Percentiles rank a stretch among this genome's conserved stretches.
Conservation (phyloP, 2,113 vertebrate genomes). For the Labeo rohita region DNA sequence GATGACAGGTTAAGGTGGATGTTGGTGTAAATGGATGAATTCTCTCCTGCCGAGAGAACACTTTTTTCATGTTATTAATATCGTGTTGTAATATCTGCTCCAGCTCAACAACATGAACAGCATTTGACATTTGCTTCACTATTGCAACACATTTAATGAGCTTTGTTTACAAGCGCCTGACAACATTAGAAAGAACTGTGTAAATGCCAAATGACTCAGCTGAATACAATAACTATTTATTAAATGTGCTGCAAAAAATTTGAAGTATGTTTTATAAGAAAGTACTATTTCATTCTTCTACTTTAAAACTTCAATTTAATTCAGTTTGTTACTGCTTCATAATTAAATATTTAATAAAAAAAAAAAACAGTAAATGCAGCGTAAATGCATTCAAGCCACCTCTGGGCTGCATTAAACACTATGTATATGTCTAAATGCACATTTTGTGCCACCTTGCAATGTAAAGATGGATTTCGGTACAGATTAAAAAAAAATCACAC, state of each 20-base stretch:
- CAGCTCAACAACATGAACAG: constrained; percentile 11
- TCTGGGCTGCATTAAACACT: background rate
- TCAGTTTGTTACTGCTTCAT: too few relatives aligned
- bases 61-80: constrained; percentile 20
- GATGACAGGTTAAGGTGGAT: background rate
- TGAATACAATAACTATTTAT: constrained; percentile 15
- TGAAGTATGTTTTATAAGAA: too few relatives aligned
- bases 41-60: background rate
- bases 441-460: background rate
- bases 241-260: background rate
- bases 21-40: background rate
- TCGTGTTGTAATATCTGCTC: constrained; percentile 12
- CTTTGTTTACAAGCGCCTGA: constrained; percentile 28
- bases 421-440: too few relatives aligned
- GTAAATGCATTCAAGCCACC: background rate
- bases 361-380: background rate
- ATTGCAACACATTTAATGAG: constrained; percentile 35
- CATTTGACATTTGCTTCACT: constrained; percentile 29
- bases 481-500: background rate
- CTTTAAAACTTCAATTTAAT: too few relatives aligned
- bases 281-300: too few relatives aligned
- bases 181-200: constrained; percentile 4
- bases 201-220: constrained; percentile 23
- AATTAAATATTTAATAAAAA: background rate
- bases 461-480: background rate